Conservation (phyloP, 2,797 vertebrate genomes). For the Cygnus olor region DNA sequence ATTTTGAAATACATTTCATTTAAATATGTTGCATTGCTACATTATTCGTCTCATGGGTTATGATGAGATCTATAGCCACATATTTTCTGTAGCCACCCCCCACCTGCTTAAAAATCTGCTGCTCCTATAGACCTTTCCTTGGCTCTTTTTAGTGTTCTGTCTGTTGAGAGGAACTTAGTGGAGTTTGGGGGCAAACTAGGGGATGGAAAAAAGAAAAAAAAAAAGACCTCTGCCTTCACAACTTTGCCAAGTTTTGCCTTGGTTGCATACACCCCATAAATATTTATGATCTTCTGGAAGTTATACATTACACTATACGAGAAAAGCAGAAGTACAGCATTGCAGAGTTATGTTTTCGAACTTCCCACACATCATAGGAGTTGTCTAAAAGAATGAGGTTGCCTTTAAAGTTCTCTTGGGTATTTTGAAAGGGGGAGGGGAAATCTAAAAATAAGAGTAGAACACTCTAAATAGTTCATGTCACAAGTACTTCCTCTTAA, state of each 20-base stretch:
- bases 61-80: neutral
- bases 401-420: neutral
- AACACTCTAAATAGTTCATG: constrained; percentile 18
- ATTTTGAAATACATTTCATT: neutral
- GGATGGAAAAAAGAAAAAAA: neutral
- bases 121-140: neutral
- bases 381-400: constrained; percentile 24
- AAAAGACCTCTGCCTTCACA: neutral
- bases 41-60: neutral
- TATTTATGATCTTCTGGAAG: neutral
- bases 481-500: constrained; percentile 45
- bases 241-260: neutral
- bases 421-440: neutral
- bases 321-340: neutral
- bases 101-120: neutral
- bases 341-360: neutral
- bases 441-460: constrained; percentile 37
- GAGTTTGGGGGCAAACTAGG: neutral
- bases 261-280: neutral
- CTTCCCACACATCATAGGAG: neutral
- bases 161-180: neutral
- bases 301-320: rapidly evolving
- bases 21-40: neutral
- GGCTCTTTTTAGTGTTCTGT: neutral
- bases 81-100: neutral